Evolutionary conservation across 2,888 invertebrate genomes (phyloP).

Genomic region (Timema podura): DNA sequence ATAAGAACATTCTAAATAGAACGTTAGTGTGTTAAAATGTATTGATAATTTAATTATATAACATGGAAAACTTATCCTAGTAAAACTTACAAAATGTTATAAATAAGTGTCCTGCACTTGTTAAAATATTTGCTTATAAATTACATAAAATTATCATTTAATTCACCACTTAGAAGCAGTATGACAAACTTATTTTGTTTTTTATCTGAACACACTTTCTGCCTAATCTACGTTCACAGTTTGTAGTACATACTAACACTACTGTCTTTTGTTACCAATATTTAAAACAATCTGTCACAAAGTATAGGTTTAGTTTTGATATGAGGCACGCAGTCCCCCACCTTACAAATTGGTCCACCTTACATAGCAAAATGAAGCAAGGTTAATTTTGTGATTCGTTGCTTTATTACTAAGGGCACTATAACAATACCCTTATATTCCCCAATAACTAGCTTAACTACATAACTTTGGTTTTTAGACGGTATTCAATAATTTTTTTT

Average conservation of each 20-base stretch:
- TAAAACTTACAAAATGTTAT: slow-evolving; percentile 23
- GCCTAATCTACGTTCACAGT: not conserved
- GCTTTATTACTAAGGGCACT: slow-evolving; percentile 26
- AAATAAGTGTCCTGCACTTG: slow-evolving; percentile 30
- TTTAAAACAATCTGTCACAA: not conserved
- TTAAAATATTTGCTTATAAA: not conserved
- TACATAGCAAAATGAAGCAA: slow-evolving; percentile 13
- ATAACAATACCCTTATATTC: too few species aligned
- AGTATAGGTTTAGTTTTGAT: slow-evolving; percentile 16
- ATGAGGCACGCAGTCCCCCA: slow-evolving; percentile 21
- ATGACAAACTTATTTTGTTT: slow-evolving; percentile 20
- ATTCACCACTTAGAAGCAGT: slow-evolving; percentile 20
- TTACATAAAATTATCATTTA: slow-evolving; percentile 18
- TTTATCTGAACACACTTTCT: slow-evolving; percentile 14
- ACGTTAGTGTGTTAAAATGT: slow-evolving; percentile 16
- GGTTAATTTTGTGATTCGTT: slow-evolving; percentile 21
- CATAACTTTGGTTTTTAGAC: too few species aligned
- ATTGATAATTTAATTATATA: slow-evolving; percentile 14
- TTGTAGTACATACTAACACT: slow-evolving; percentile 20
- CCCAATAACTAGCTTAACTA: too few species aligned
- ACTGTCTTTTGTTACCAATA: slow-evolving; percentile 24
- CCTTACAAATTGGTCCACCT: slow-evolving; percentile 23
- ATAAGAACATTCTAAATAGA: slow-evolving; percentile 19
- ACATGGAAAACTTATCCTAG: slow-evolving; percentile 16
- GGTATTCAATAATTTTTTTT: not conserved